Evolutionary conservation across 2,113 vertebrate genomes (phyloP), one percentile per base, ranked within the genome.

Genomic region (Macquaria ambigua): DNA sequence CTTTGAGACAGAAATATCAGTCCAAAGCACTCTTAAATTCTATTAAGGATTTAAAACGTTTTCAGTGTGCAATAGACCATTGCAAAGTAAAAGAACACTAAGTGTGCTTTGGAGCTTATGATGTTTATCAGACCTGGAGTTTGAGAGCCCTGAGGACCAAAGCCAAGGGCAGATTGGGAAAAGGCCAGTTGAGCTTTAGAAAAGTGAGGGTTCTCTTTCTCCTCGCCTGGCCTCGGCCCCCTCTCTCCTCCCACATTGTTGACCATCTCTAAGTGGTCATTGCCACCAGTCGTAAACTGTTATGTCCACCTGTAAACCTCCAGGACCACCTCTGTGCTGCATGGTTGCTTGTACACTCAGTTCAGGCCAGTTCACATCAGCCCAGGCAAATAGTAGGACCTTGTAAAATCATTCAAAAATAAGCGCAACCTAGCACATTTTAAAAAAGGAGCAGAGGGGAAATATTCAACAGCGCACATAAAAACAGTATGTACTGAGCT

Each of bases 231-330:
- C 53, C 23, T 70, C 23, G 53, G 53, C 62, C 53, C 70, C 56
- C 25, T 82, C 61, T 73, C 77, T 75, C 80, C 62, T 79, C 79
- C 69, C 74, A 74, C 46, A 48, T 82, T 58, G 83, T 81, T 68
- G 77, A 88, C 81, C 80, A 52, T 70, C 71, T 59, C n/a, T 82
- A 90, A 89, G 82, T 83, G 76, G 81, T 83, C 71, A 75, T 83
- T 69, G 71, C 52, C 81, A 75, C 41, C 23, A 79, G 72, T 75
- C 28, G 3, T 91, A 81, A 91, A 87, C 67, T 74, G 59, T 88
- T 84, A 91, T 74, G 67, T 81, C 84, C 81, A 77, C 76, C 74
- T 85, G 56, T 87, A 86, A 88, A 90, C 82, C 53, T 68, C 25
- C 16, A 56, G 80, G 79, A 86, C 84, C 85, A 81, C 77, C 79